Evolutionary conservation across 2,888 invertebrate genomes (phyloP), one percentile per base, ranked within the genome.

Genomic region (Pseudococcus viburni): DNA sequence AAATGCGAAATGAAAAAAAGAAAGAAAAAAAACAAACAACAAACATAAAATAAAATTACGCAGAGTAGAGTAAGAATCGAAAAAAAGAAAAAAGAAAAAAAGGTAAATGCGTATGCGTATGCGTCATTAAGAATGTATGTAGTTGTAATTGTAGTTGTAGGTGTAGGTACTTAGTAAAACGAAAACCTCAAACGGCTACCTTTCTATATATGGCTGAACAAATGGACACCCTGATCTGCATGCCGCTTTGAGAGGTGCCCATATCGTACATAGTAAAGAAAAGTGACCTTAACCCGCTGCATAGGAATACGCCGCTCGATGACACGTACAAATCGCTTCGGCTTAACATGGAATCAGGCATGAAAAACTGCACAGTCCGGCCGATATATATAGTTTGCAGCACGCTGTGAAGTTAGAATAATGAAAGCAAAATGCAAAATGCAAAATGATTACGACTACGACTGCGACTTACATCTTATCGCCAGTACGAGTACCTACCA

Each of bases 371-470:
- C 1, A 94, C 91, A 8, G 94, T 92, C 86, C 92, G 90, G 0
- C 93, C 92, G 89, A 94, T 92, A 87, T 94, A 91, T 77, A 93
- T 90, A 0, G 94, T 94, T 90, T 94, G 94, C 39, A 91, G 91
- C 85, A 93, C 92, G 90, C 94, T 89, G 87, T 80, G 87, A 80
- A 87, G 80, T 80, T 73, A 87, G 0, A 68, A 68, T 26, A 68
- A 68, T 68, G 22, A 68, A 22, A 68, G 68, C 26, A 68, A 33
- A 33, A 33, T 33, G 26, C 26, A 33, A 33, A 33, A 33, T 33
- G 26, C 26, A 33, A 68, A 68, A 55, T 51, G 15, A 12, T 51
- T 42, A 51, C 48, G 48, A 33, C 26, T 33, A 33, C 1, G 26
- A 33, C 26, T 33, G 26, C 26, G 26, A 2, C 26, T 33, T 33